Percentiles rank a stretch among this genome's conserved stretches.
Conservation (phyloP, 2,888 invertebrate species). For the Drosophila barbarae region DNA sequence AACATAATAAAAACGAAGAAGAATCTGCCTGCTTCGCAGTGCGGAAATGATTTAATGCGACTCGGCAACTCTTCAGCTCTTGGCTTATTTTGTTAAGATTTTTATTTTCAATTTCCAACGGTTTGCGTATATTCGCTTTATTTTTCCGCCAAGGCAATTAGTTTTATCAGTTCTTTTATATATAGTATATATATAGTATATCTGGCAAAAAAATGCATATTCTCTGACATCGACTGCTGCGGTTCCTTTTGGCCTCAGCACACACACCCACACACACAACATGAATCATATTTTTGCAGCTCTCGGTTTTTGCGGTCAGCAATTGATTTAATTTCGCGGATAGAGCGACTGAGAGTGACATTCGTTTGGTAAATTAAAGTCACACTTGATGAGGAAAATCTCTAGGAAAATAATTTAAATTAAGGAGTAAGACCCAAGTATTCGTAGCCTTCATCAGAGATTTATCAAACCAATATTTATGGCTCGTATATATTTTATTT, state of each 20-base stretch:
- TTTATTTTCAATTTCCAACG: conserved; percentile 41
- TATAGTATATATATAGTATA: neutral
- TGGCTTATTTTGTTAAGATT: conserved; percentile 70
- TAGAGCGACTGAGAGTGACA: conserved; percentile 10
- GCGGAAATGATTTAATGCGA: conserved; percentile 75
- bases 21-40: conserved; percentile 59
- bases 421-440: neutral
- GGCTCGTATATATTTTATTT: neutral
- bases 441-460: neutral
- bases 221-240: conserved; percentile 28
- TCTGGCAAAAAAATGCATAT: conserved; percentile 12
- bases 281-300: conserved; percentile 24
- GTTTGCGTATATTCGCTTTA: conserved; percentile 26
- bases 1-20: conserved; percentile 5
- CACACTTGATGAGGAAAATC: neutral
- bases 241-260: conserved; percentile 24
- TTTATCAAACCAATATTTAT: conserved; percentile 17
- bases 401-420: neutral
- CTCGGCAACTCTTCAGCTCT: conserved; percentile 69
- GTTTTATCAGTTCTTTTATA: conserved; percentile 52
- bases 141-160: conserved; percentile 63
- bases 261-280: neutral
- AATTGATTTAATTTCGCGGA: conserved; percentile 33
- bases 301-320: conserved; percentile 30
- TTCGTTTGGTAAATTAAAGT: conserved; percentile 7